Base-by-base conservation (phyloP, 2,797 vertebrate genomes). In the Danionella dracula region DNA sequence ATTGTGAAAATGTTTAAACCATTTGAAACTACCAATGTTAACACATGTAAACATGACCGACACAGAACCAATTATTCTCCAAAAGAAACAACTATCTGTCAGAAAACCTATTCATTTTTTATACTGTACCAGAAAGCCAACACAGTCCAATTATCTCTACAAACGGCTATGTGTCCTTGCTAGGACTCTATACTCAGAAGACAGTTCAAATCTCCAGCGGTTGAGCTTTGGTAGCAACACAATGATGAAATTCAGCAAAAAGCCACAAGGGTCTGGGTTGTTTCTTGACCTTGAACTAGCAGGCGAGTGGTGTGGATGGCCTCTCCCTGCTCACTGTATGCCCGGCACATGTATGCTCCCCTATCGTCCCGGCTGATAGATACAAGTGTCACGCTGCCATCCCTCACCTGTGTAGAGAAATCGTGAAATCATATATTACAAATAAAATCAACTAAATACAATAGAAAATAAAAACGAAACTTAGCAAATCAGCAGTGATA, bases 281-380 rank as follows among this genome's bases (percentile, higher is more conserved):
- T 16, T 59, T n/a, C 23, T 3, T 27, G 3, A 93, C 96, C 96
- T 94, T 98, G 96, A 11, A 98, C 96, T 2, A 99, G 93, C 81
- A 99, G 88, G 75, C 96, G 91, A 31, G 96, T 98, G 56, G 94
- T 97, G 78, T 99, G 96, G 69, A 97, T 79, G n/a, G 91, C 95
- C 84, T 99, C 96, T 65, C 96, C 96, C 73, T 98, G 96, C 75
- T 94, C 93, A 71, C 95, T 98, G 83, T 93, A 94, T 0, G 96
- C 96, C 56, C 96, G 91, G 84, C 96, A 99, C 10, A 89, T 94
- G 68, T 99, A 99, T 58, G 95, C 91, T 12, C 96, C 96, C 69
- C 96, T 84, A 86, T 99, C 95, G 69, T 96, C 90, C 54, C 96
- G 90, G 56, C 77, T 93, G 81, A 98, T 78, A 2, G 92, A 92